Evolutionary conservation across 2,113 vertebrate species (phyloP).

Genomic region (Hepsetus odoe): DNA sequence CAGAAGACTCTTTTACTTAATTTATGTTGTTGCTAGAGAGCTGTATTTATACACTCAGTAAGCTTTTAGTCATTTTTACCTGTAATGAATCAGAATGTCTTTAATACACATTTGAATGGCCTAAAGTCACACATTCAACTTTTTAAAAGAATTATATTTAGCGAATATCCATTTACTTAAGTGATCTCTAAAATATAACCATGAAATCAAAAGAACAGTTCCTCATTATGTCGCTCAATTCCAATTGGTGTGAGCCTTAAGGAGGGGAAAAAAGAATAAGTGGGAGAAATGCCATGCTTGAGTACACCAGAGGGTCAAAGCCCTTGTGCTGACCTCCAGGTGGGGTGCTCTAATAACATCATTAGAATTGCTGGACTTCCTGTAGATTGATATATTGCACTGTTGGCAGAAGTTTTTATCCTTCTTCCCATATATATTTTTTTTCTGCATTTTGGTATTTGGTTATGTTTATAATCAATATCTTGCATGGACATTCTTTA

Average conservation of each 20-base stretch:
- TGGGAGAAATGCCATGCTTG: slow-evolving; percentile 27
- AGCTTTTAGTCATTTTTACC: neutral
- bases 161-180: neutral
- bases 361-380: slow-evolving; percentile 77
- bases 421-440: neutral
- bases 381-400: slow-evolving; percentile 84
- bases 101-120: neutral
- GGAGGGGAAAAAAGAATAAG: neutral
- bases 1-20: neutral
- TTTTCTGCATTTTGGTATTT: no score
- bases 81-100: neutral
- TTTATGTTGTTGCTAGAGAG: neutral
- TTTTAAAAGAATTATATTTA: neutral
- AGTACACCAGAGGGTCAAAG: slow-evolving; percentile 67
- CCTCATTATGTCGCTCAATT: neutral
- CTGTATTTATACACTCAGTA: neutral
- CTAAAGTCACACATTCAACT: neutral
- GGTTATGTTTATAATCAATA: no score
- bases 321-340: slow-evolving; percentile 77
- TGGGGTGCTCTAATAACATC: slow-evolving; percentile 87
- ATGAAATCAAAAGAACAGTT: neutral
- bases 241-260: neutral
- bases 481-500: no score
- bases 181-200: neutral
- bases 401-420: slow-evolving; percentile 67